phyloP scores from a whole-genome alignment of 1,140 invertebrate genomes.

The Bombus ignitus region DNA sequence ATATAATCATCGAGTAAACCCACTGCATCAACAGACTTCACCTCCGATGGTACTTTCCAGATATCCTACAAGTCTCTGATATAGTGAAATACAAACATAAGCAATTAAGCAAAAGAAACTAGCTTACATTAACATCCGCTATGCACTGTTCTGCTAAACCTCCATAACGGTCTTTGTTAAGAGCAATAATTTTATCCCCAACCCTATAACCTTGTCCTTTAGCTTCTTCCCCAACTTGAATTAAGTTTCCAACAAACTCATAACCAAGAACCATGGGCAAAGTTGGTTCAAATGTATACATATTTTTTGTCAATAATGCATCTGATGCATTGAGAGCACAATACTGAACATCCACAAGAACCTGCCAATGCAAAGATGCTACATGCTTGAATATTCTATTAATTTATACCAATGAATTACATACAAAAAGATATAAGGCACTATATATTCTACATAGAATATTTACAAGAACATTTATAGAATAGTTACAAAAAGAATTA shows the following conservation, averaged over 20 bases:
- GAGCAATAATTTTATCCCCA: constrained; percentile 83
- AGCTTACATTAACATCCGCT: constrained; percentile 80
- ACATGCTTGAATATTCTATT: not conserved
- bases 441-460: not conserved
- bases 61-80: constrained; percentile 81
- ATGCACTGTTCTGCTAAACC: constrained; percentile 84
- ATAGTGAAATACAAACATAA: not conserved
- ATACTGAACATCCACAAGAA: constrained; percentile 84
- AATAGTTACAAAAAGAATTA: not conserved
- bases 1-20: constrained; percentile 84
- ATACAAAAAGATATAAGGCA: not conserved
- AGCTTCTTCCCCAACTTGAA: constrained; percentile 77
- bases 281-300: constrained; percentile 79
- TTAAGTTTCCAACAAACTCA: constrained; percentile 83
- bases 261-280: constrained; percentile 84
- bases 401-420: not conserved
- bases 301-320: constrained; percentile 81
- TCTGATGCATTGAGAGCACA: constrained; percentile 86
- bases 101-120: not conserved
- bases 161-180: constrained; percentile 82
- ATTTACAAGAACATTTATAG: not conserved
- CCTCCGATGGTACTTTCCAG: constrained; percentile 82
- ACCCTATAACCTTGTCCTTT: constrained; percentile 72
- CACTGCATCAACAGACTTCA: constrained; percentile 81
- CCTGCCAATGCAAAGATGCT: constrained; percentile 73